These are phyloP conservation scores for Lysandra coridon DNA, from an alignment of 2,888 invertebrate species.

Conservation along the genomic window DNA sequence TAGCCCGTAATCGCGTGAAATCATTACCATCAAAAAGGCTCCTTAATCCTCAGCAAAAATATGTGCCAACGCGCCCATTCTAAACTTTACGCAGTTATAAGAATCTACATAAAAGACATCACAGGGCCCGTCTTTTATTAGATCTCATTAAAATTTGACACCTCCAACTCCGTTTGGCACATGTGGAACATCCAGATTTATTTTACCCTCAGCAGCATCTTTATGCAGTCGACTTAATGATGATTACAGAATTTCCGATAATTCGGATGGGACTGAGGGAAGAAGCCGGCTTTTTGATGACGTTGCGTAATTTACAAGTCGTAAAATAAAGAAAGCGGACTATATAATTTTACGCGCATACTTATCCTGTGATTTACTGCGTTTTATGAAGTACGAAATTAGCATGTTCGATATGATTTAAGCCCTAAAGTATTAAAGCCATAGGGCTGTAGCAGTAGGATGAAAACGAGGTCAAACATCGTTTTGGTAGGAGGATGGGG, in stretches of 20 bases:
- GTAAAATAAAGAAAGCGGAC: constrained; percentile 6
- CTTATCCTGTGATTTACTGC: neutral
- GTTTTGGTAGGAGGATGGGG: constrained; percentile 2
- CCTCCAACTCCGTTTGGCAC: constrained; percentile 42
- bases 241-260: neutral
- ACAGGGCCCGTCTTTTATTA: constrained; percentile 39
- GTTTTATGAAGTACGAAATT: constrained; percentile 4
- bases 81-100: neutral
- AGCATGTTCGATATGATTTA: constrained; percentile 6
- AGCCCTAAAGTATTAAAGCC: neutral
- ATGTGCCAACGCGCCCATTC: neutral
- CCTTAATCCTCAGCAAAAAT: neutral
- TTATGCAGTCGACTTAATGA: neutral
- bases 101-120: neutral
- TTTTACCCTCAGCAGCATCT: neutral
- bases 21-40: neutral
- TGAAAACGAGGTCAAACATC: neutral
- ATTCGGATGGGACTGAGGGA: neutral
- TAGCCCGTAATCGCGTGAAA: neutral
- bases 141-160: constrained; percentile 53
- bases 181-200: constrained; percentile 4
- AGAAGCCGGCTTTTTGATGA: neutral
- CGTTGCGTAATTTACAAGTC: constrained; percentile 12
- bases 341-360: neutral
- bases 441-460: neutral